Conservation (phyloP, 2,113 vertebrate species). For the Sula dactylatra region DNA sequence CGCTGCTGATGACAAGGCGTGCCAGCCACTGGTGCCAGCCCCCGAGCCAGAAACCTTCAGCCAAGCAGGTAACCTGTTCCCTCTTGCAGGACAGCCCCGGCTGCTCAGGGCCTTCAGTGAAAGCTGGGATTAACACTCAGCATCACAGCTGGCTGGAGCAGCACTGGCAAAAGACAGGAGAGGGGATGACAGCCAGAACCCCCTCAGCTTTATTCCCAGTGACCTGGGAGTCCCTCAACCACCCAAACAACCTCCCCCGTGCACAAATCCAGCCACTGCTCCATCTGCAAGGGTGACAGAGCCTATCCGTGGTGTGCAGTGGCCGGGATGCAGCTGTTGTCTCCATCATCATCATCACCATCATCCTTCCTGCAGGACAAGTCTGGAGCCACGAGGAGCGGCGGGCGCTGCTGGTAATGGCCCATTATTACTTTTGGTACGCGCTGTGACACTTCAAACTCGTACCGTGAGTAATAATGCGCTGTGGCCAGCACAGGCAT, state of each 20-base stretch:
- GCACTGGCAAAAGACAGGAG: neutral
- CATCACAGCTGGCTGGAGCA: neutral
- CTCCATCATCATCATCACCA: accelerated
- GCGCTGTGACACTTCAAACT: constrained; percentile 99
- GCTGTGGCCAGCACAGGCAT: constrained; percentile 80
- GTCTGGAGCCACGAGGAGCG: neutral
- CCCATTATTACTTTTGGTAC: constrained; percentile 99
- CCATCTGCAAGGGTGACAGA: neutral
- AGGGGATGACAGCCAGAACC: neutral
- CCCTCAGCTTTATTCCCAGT: neutral
- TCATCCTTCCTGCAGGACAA: neutral
- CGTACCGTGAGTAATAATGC: constrained; percentile 99
- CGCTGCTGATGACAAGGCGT: constrained; percentile 56
- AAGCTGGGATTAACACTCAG: neutral
- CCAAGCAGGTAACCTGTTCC: constrained; percentile 49
- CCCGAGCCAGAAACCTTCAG: neutral
- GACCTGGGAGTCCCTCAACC: neutral
- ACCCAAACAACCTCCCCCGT: neutral
- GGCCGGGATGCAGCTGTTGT: neutral
- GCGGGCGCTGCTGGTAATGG: constrained; percentile 73
- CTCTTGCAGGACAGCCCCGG: accelerated
- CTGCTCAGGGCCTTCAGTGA: neutral
- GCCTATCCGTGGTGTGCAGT: neutral
- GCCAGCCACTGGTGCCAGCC: constrained; percentile 29
- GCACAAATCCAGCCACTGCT: neutral